Evolutionary conservation across 2,888 invertebrate species (phyloP).

Genomic region (Philhelius pedissequus): DNA sequence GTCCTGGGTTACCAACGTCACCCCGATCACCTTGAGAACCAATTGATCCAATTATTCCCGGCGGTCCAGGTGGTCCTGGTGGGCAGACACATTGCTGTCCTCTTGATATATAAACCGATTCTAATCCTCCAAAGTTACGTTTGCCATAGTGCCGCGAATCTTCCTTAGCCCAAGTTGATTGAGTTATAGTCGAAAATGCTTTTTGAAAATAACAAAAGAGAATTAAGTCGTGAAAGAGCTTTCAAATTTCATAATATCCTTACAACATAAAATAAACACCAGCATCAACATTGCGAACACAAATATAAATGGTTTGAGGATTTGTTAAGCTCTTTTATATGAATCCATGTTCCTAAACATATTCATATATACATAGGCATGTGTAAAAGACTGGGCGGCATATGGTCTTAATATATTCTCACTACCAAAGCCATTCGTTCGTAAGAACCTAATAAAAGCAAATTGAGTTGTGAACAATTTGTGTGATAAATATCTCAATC

Average conservation of each 20-base stretch:
- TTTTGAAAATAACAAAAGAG: neutral
- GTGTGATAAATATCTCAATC: neutral
- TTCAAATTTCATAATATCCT: neutral
- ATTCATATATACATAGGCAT: neutral
- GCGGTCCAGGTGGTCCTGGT: slow-evolving; percentile 59
- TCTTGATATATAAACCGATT: neutral
- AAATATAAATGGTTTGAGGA: neutral
- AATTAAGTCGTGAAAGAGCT: neutral
- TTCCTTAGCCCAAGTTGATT: neutral
- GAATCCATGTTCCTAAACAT: too few species aligned
- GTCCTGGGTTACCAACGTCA: slow-evolving; percentile 4
- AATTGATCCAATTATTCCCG: slow-evolving; percentile 22
- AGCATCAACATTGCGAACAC: slow-evolving; percentile 3
- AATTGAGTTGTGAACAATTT: slow-evolving; percentile 8
- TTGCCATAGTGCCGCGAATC: neutral
- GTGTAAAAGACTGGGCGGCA: neutral
- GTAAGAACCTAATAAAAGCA: neutral
- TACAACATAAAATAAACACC: slow-evolving; percentile 6
- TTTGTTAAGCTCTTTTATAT: neutral
- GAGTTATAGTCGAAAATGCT: neutral
- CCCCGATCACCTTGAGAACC: slow-evolving; percentile 11
- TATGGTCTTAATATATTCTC: neutral
- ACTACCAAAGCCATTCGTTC: neutral
- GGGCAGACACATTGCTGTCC: slow-evolving; percentile 26
- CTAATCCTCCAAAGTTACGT: neutral